Conservation (phyloP, 2,888 invertebrate species). For the Sesamia inferens region DNA sequence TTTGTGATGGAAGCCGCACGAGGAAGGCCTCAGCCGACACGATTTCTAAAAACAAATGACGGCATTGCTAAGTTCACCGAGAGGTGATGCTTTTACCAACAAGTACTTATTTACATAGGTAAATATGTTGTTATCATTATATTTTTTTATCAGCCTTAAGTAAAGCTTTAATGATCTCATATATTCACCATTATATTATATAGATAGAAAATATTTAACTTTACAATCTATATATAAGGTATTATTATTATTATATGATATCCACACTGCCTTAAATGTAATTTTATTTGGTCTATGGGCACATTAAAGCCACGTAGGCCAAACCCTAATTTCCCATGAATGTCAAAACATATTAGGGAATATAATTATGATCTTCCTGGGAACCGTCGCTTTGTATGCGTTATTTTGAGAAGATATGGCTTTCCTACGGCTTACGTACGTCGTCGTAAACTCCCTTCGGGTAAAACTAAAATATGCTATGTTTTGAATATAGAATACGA, state of each 20-base stretch:
- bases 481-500: background rate
- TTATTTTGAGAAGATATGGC: constrained; percentile 27
- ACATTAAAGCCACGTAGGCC: background rate
- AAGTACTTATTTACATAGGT: constrained; percentile 14
- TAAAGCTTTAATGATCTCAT: background rate
- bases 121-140: background rate
- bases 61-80: constrained; percentile 70
- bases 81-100: constrained; percentile 61
- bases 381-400: constrained; percentile 19
- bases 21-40: constrained; percentile 87
- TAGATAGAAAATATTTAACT: background rate
- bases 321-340: constrained; percentile 29
- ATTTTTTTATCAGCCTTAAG: background rate
- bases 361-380: constrained; percentile 28
- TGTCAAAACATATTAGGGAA: constrained; percentile 29
- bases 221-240: background rate
- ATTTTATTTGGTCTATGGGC: background rate
- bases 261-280: background rate
- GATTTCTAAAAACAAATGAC: constrained; percentile 84
- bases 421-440: constrained; percentile 17
- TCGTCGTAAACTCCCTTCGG: constrained; percentile 22
- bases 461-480: constrained; percentile 8
- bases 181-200: background rate
- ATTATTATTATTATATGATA: background rate
- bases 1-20: constrained; percentile 81